Base-by-base conservation (phyloP, 1,140 invertebrate species). In the Bombus terrestris region DNA sequence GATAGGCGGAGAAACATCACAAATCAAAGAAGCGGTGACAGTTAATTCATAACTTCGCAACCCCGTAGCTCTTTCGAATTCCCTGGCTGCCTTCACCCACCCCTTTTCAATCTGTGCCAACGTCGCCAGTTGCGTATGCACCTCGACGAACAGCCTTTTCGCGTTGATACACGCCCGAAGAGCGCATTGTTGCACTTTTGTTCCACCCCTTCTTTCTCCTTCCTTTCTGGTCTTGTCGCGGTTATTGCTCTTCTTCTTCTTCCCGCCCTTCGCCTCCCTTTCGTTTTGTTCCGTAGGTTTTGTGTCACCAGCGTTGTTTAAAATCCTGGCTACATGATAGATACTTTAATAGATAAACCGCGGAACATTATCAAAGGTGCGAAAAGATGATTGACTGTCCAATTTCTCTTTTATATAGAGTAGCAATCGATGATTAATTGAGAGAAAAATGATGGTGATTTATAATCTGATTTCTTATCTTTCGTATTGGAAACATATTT, bases 31-130 rank as follows among this genome's bases (percentile, higher is more conserved):
- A 83, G 83, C 77, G 88, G 86, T 92, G 91, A 92, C 91, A 92
- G 91, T 92, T 92, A 92, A 92, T 92, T 92, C 91, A 92, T 92
- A 92, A 92, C 91, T 91, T 53, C 88, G 91, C 88, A 86, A 90
- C 83, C 87, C 90, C 78, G 41, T 47, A 53, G 68, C 62, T 82
- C 74, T 72, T 81, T 66, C 81, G 57, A 76, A 43, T 71, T 71
- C 47, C 66, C 57, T 73, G n/a, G 47, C 74, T 35, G 73, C 73
- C n/a, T 68, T 73, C 86, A 75, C 68, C 71, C 62, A 68, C 62
- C 89, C 87, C 41, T 74, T 91, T 91, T 86, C 90, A 91, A 91
- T 91, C 88, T 91, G 83, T 83, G 74, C 75, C 69, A 66, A 76
- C 83, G 81, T 78, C 86, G 72, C 81, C 86, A 81, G 90, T 91